Base-by-base conservation (phyloP, 1,140 invertebrate genomes). In the Oreohelix idahoensis region DNA sequence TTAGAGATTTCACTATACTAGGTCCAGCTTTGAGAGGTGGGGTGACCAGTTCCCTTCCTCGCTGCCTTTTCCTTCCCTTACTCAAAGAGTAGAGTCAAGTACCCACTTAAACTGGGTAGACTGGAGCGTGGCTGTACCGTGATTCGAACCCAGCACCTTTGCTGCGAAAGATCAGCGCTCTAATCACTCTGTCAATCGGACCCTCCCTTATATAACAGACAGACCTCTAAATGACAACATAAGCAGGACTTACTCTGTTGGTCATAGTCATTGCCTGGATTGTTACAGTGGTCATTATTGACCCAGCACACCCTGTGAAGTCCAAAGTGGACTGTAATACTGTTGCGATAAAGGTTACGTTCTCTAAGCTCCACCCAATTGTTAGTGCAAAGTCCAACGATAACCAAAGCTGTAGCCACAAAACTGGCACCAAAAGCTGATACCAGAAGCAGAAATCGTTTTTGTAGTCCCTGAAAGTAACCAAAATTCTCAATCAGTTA, bases 301-400 rank as follows among this genome's bases (percentile, higher is more conserved):
- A 20, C 13, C 79, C 79, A 81, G 66, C 79, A 81, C 10, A 81
- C 79, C 23, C 79, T 35, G 17, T 71, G 79, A 10, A 81, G 66
- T 29, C 79, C 79, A 71, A 81, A 81, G 38, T 71, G 79, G 4
- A 58, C 69, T 17, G 32, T 36, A 1, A 71, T 29, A 35, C 71
- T 38, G n/a, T 81, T 66, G 1, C 51, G 66, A 35, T 81, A 81
- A 1, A 81, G 26, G 45, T 81, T 71, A 36, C 79, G 63, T 10
- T 81, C 32, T 23, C 66, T 49, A 71, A 81, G 36, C 66, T 81
- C 79, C 23, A 81, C 20, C 79, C 79, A 81, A 66, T 70, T 45
- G 36, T 81, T 81, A 5, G 79, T 81, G 39, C 63, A 71, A 36
- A 81, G 79, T 13, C 79, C 79, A 58, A 81, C 35, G 26, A 81